These are phyloP conservation scores for Araneus ventricosus DNA, from an alignment of 1,140 invertebrate genomes.

Conservation along the genomic window DNA sequence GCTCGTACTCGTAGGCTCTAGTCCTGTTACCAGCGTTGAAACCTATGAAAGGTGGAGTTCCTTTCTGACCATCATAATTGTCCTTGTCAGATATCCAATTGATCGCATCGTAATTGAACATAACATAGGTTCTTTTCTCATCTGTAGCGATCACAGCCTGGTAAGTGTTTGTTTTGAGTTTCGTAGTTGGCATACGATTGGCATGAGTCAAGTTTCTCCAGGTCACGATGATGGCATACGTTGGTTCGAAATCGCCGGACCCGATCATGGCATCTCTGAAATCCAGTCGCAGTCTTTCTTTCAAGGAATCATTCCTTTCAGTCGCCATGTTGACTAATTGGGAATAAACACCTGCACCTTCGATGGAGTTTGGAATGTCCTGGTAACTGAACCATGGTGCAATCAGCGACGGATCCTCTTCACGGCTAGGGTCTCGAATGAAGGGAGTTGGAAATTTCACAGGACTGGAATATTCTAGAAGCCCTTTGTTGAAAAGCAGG, in stretches of 20 bases:
- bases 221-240: slow-evolving; percentile 94
- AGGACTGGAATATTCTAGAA: slow-evolving; percentile 89
- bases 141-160: slow-evolving; percentile 95
- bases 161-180: slow-evolving; percentile 92
- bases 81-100: slow-evolving; percentile 95
- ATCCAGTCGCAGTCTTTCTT: slow-evolving; percentile 92
- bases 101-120: slow-evolving; percentile 95
- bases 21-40: slow-evolving; percentile 98
- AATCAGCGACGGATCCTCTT: slow-evolving; percentile 95
- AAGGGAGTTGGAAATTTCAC: slow-evolving; percentile 88
- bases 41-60: slow-evolving; percentile 91
- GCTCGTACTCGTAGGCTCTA: slow-evolving; percentile 91
- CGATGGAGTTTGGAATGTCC: slow-evolving; percentile 84
- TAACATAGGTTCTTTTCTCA: slow-evolving; percentile 95
- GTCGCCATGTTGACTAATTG: slow-evolving; percentile 76
- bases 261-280: slow-evolving; percentile 94
- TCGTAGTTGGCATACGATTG: slow-evolving; percentile 88
- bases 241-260: slow-evolving; percentile 91
- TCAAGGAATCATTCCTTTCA: slow-evolving; percentile 84
- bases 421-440: slow-evolving; percentile 88
- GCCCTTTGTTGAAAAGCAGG: slow-evolving; percentile 94
- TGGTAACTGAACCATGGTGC: slow-evolving; percentile 95
- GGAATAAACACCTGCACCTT: slow-evolving; percentile 86
- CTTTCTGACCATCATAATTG: slow-evolving; percentile 88
- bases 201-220: slow-evolving; percentile 98